Percentiles rank a stretch among this genome's conserved stretches.
These are phyloP conservation scores for Clarias pachynema DNA, from an alignment of 2,797 vertebrate genomes.

Conservation along the genomic window DNA sequence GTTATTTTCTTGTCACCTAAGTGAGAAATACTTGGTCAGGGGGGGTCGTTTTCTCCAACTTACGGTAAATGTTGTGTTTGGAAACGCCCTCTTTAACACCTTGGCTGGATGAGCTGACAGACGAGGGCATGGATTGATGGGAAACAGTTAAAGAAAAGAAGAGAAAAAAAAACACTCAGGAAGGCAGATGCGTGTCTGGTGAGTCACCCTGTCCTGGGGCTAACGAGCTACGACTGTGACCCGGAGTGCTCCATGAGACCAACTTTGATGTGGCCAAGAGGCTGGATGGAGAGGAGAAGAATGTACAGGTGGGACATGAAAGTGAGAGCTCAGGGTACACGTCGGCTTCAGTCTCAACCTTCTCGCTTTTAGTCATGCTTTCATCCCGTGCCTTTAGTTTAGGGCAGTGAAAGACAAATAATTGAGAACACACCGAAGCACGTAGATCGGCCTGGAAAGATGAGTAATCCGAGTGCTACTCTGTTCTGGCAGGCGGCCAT, in stretches of 20 bases:
- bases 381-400: constrained; percentile 39
- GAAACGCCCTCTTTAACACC: constrained; percentile 49
- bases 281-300: constrained; percentile 56
- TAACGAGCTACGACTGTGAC: constrained; percentile 57
- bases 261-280: constrained; percentile 70
- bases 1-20: constrained; percentile 46
- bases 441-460: constrained; percentile 66
- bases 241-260: constrained; percentile 57
- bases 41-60: constrained; percentile 55
- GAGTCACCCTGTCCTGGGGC: constrained; percentile 66
- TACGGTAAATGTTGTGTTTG: constrained; percentile 65
- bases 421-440: constrained; percentile 64
- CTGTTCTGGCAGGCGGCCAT: constrained; percentile 66
- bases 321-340: constrained; percentile 64
- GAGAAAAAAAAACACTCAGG: neutral
- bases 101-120: constrained; percentile 66
- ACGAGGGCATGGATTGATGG: constrained; percentile 71
- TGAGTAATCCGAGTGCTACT: constrained; percentile 71
- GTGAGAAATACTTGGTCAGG: constrained; percentile 8
- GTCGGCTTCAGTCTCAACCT: constrained; percentile 43
- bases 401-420: constrained; percentile 62
- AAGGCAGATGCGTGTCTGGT: constrained; percentile 70
- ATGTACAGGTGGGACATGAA: constrained; percentile 76
- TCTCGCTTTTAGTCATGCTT: constrained; percentile 54
- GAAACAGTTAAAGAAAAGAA: constrained; percentile 66